Conservation (phyloP, 2,888 invertebrate genomes). For the Steinernema scapterisci region DNA sequence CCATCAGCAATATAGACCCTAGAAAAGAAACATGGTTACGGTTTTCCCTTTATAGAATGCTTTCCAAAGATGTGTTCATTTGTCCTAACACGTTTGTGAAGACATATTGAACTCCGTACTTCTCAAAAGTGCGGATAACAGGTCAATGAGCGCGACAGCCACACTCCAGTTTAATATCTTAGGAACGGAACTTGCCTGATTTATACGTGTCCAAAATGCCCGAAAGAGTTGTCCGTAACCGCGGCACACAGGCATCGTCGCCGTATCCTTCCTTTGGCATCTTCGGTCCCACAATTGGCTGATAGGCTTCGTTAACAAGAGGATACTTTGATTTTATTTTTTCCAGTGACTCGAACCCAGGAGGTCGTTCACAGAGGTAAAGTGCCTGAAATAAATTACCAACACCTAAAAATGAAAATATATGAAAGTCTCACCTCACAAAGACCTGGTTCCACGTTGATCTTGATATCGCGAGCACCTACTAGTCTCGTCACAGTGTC, state of each 20-base stretch:
- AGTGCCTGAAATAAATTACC: constrained; percentile 45
- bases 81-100: too few relatives aligned
- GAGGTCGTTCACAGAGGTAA: constrained; percentile 61
- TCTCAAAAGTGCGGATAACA: too few relatives aligned
- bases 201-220: constrained; percentile 51
- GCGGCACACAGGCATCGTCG: constrained; percentile 60
- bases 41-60: too few relatives aligned
- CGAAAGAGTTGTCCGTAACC: constrained; percentile 52
- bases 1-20: constrained; percentile 58
- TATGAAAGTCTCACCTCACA: constrained; percentile 43
- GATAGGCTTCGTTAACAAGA: constrained; percentile 53
- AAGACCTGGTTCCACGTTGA: constrained; percentile 63
- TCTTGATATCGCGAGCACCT: constrained; percentile 47
- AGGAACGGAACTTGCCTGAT: constrained; percentile 28
- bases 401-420: not conserved
- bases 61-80: too few relatives aligned
- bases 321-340: constrained; percentile 57
- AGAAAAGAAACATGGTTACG: too few relatives aligned
- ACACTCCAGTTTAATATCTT: too few relatives aligned
- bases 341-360: constrained; percentile 39
- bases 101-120: too few relatives aligned
- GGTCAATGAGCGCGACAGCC: too few relatives aligned
- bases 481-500: constrained; percentile 59
- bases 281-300: constrained; percentile 49
- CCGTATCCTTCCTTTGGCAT: constrained; percentile 54